phyloP scores from a whole-genome alignment of 2,113 vertebrate genomes.

The Notothenia coriiceps region DNA sequence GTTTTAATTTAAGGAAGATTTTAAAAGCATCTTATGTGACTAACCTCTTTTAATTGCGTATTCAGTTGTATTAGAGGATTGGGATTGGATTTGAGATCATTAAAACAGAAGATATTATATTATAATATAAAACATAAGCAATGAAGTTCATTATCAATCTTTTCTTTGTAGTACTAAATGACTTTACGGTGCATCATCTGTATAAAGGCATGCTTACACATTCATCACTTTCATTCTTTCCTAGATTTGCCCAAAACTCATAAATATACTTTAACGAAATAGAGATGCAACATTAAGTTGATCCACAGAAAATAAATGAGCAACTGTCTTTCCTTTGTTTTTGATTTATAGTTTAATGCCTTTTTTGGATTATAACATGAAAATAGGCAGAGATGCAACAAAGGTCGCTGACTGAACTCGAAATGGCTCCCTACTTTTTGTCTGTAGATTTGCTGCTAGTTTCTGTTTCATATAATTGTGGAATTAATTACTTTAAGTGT shows the following conservation, averaged over 20 bases:
- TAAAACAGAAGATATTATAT: not conserved
- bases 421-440: not conserved
- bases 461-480: not conserved
- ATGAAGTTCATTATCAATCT: not conserved
- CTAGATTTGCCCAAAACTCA: not conserved
- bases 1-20: not conserved
- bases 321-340: not conserved
- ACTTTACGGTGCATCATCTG: not conserved
- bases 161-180: not conserved
- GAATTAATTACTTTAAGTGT: not conserved
- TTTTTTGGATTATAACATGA: not conserved
- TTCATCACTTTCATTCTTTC: too few species aligned
- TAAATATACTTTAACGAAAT: not conserved
- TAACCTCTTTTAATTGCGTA: not conserved
- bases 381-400: not conserved
- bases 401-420: not conserved
- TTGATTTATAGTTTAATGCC: not conserved
- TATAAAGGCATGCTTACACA: not conserved
- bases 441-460: not conserved
- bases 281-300: not conserved
- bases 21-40: not conserved
- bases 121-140: not conserved
- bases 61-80: not conserved
- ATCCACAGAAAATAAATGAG: not conserved
- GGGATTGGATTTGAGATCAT: not conserved